These are phyloP conservation scores for Drosophila dives DNA, from an alignment of 2,888 invertebrate genomes.

Conservation along the genomic window DNA sequence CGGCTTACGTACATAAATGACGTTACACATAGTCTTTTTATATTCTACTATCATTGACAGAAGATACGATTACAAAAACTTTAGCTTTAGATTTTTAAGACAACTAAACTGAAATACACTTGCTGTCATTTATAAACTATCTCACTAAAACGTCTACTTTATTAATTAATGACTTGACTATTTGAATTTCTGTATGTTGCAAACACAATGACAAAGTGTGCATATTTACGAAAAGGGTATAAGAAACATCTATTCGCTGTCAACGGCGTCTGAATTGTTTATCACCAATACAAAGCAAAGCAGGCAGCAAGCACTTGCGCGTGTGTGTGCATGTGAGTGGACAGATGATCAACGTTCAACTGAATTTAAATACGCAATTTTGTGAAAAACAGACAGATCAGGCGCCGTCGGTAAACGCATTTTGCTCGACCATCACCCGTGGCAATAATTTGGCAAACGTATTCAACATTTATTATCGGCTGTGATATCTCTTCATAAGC, in stretches of 20 bases:
- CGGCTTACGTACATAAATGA: conserved; percentile 14
- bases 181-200: neutral
- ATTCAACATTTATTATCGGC: conserved; percentile 21
- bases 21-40: conserved; percentile 10
- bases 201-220: neutral
- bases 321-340: neutral
- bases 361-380: conserved; percentile 74
- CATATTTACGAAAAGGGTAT: neutral
- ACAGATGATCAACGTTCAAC: conserved; percentile 29
- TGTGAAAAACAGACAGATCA: conserved; percentile 43
- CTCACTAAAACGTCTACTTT: neutral
- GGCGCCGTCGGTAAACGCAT: conserved; percentile 52
- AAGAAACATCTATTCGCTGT: conserved; percentile 34
- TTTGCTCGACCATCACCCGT: conserved; percentile 24
- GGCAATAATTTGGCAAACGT: conserved; percentile 44
- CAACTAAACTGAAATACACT: neutral
- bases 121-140: neutral
- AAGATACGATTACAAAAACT: conserved; percentile 30
- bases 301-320: conserved; percentile 3
- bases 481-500: conserved; percentile 11
- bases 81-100: neutral
- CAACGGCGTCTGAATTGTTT: conserved; percentile 56
- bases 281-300: conserved; percentile 53
- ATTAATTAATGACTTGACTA: neutral
- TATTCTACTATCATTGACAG: conserved; percentile 17